Evolutionary conservation across 1,140 invertebrate genomes (phyloP), one percentile per base, ranked within the genome.

Genomic region (Goniozus legneri): DNA sequence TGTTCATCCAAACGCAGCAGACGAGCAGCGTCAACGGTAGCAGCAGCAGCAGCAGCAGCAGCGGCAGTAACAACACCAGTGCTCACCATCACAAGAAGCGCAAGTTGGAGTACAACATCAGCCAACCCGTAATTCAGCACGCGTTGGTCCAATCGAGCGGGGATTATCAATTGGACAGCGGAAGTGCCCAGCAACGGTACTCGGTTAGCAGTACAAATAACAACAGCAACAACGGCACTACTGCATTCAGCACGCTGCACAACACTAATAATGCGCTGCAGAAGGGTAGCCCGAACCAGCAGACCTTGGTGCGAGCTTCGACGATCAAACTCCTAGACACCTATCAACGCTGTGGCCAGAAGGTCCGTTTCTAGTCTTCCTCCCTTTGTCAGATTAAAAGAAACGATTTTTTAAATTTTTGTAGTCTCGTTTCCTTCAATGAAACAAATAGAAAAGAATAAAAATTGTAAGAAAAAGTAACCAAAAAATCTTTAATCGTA

Each of bases 321-420:
- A 84, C 84, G 53, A 85, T 86, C 67, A 87, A 86, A 76, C 76
- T 86, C 55, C 69, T 87, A 79, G 85, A 86, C 64, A 81, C 81
- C 51, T 84, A 85, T 66, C 82, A 85, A 58, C 81, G 83, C 65
- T 83, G 81, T 68, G 82, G 83, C 65, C 82, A 84, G 67, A 82
- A 85, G 79, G 82, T 84, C 77, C 39, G 59, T 60, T n/a, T n/a
- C n/a, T n/a, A n/a, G n/a, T n/a, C n/a, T n/a, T n/a, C n/a, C n/a
- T n/a, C n/a, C n/a, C n/a, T n/a, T n/a, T n/a, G n/a, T n/a, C n/a
- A n/a, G 14, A 7, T 21, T 3, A 40, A 15, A 40, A 22, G 15
- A 15, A 40, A 6, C 24, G 15, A 7, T 8, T 44, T 44, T 38
- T 18, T n/a, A 38, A 36, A 39, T 16, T 39, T 39, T 39, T 39